Conservation (phyloP, 2,113 vertebrate genomes). For the Nematolebias whitei region DNA sequence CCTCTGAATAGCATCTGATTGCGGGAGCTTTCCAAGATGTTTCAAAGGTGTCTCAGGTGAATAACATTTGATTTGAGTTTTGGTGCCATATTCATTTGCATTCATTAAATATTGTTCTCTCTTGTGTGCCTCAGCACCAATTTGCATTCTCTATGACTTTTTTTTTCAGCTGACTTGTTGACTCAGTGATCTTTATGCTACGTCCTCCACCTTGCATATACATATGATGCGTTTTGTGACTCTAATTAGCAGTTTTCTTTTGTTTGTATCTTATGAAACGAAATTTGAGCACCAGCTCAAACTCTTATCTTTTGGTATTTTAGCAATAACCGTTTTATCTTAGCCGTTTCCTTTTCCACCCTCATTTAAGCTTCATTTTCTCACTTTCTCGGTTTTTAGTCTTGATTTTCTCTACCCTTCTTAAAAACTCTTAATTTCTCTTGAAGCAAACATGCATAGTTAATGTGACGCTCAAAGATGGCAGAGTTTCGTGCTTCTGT, state of each 20-base stretch:
- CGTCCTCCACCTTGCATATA: neutral
- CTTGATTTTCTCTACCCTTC: constrained; percentile 16
- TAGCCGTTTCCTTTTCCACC: neutral
- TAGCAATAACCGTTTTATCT: constrained; percentile 5
- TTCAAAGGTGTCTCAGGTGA: constrained; percentile 39
- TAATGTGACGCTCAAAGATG: constrained; percentile 53
- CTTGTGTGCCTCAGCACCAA: constrained; percentile 6
- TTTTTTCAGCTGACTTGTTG: constrained; percentile 48
- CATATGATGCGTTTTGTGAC: neutral
- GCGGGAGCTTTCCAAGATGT: constrained; percentile 16
- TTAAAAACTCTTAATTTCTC: constrained; percentile 57
- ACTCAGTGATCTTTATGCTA: constrained; percentile 15
- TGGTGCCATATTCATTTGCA: constrained; percentile 41
- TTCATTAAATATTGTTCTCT: constrained; percentile 49
- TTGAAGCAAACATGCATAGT: constrained; percentile 57
- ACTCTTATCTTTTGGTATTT: constrained; percentile 3
- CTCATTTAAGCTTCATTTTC: constrained; percentile 2
- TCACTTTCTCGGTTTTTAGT: neutral
- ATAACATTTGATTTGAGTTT: constrained; percentile 59
- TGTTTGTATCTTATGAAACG: constrained; percentile 9
- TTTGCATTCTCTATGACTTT: constrained; percentile 26
- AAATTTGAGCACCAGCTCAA: constrained; percentile 22
- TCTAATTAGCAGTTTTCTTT: constrained; percentile 35
- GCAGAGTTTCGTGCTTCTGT: constrained; percentile 38
- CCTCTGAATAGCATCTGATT: constrained; percentile 69